Conservation (phyloP, 2,797 vertebrate genomes). For the Rhadinocentrus ornatus region DNA sequence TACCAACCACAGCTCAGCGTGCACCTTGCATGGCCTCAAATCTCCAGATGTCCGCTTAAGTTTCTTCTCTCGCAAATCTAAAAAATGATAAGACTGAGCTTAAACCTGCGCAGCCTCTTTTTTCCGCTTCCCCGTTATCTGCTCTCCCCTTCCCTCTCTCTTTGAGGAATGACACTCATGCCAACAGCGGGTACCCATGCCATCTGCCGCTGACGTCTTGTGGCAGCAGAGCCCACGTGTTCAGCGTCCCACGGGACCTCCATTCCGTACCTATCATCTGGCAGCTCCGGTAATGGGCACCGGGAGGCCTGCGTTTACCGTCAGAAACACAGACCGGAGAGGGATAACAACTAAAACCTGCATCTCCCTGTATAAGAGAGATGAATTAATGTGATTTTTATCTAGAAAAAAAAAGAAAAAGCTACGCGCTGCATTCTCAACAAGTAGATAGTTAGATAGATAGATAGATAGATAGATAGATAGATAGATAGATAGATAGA, state of each 20-base stretch:
- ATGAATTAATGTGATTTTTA: constrained; percentile 56
- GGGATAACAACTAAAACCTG: constrained; percentile 84
- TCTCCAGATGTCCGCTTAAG: constrained; percentile 54
- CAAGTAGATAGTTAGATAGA: constrained; percentile 40
- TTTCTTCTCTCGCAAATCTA: constrained; percentile 49
- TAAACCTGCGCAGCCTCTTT: constrained; percentile 62
- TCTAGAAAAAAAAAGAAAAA: constrained; percentile 6
- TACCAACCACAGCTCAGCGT: constrained; percentile 85
- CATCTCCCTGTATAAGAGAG: constrained; percentile 50
- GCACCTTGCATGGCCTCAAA: constrained; percentile 87
- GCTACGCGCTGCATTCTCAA: constrained; percentile 42
- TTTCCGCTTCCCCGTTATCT: constrained; percentile 72
- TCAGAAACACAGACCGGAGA: constrained; percentile 92
- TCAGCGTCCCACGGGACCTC: constrained; percentile 93
- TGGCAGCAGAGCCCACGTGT: constrained; percentile 97
- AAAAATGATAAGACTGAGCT: constrained; percentile 44
- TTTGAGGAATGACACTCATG: constrained; percentile 99
- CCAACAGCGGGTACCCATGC: constrained; percentile 99
- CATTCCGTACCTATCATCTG: constrained; percentile 98
- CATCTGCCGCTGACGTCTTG: constrained; percentile 99
- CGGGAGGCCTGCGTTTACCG: constrained; percentile 97
- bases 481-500: not conserved
- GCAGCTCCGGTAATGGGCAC: constrained; percentile 98
- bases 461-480: constrained; percentile 2
- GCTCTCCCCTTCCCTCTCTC: constrained; percentile 85